Evolutionary conservation across 2,113 vertebrate genomes (phyloP).

Genomic region (Coreoperca whiteheadi): DNA sequence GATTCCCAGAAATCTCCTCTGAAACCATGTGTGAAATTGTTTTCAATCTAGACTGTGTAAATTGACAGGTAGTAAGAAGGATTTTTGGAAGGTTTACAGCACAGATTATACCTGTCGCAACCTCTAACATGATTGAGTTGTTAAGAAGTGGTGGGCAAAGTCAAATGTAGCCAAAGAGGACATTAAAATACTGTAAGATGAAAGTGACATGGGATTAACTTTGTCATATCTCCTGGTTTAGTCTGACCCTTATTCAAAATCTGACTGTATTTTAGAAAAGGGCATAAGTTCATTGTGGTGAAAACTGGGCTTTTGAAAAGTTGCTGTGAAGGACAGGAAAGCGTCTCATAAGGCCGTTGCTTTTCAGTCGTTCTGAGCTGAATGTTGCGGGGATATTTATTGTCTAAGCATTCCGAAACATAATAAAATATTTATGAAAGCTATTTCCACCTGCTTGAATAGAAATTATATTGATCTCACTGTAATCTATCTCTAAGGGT

Average conservation of each 20-base stretch:
- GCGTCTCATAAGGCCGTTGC: slow-evolving; percentile 29
- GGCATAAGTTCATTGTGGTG: neutral
- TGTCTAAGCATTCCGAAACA: slow-evolving; percentile 46
- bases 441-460: slow-evolving; percentile 65
- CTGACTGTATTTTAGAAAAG: slow-evolving; percentile 11
- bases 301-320: slow-evolving; percentile 40
- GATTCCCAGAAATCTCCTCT: slow-evolving; percentile 52
- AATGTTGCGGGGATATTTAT: slow-evolving; percentile 38
- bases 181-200: neutral
- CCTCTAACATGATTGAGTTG: slow-evolving; percentile 35
- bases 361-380: slow-evolving; percentile 20
- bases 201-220: slow-evolving; percentile 11
- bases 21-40: slow-evolving; percentile 65
- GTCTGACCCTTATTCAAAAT: neutral
- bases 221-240: slow-evolving; percentile 13
- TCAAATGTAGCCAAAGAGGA: slow-evolving; percentile 8
- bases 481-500: slow-evolving; percentile 33
- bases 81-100: slow-evolving; percentile 19
- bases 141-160: slow-evolving; percentile 15
- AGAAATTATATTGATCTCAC: slow-evolving; percentile 47
- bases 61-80: slow-evolving; percentile 9
- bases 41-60: slow-evolving; percentile 49
- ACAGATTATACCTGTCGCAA: slow-evolving; percentile 28
- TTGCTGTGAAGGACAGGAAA: slow-evolving; percentile 44
- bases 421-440: slow-evolving; percentile 74